Percentiles rank a stretch among this genome's conserved stretches.
These are phyloP conservation scores for Heteropelma amictum DNA, from an alignment of 2,888 invertebrate genomes.

Conservation along the genomic window DNA sequence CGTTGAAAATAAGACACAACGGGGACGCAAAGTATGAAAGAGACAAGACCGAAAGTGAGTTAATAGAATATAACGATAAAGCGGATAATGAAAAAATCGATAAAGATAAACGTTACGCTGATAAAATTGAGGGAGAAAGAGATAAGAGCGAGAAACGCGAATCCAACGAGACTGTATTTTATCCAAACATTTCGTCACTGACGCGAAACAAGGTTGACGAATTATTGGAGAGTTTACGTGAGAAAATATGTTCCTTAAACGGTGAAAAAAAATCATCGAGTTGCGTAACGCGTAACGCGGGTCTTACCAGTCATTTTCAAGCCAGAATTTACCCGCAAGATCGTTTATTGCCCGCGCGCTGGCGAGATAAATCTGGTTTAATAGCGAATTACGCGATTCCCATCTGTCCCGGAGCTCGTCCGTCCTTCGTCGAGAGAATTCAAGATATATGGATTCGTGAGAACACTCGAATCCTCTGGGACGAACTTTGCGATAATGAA, in stretches of 20 bases:
- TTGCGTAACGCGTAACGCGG: background rate
- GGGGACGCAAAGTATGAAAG: background rate
- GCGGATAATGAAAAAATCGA: background rate
- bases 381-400: slow-evolving; percentile 15
- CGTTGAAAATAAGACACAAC: too few relatives aligned
- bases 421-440: slow-evolving; percentile 55
- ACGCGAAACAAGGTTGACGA: slow-evolving; percentile 46
- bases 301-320: too few relatives aligned
- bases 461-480: slow-evolving; percentile 16
- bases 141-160: background rate
- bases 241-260: slow-evolving; percentile 37
- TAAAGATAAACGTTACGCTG: background rate
- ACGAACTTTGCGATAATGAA: background rate
- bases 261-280: slow-evolving; percentile 20
- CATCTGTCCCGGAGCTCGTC: slow-evolving; percentile 25
- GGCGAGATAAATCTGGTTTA: slow-evolving; percentile 36
- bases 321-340: background rate
- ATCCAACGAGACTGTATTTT: background rate
- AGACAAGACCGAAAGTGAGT: background rate
- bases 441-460: slow-evolving; percentile 53
- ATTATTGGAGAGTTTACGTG: slow-evolving; percentile 44
- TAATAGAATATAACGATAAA: background rate
- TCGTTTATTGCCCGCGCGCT: slow-evolving; percentile 4
- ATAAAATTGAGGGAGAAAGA: background rate
- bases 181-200: slow-evolving; percentile 24